Evolutionary conservation across 2,797 vertebrate genomes (phyloP).

Genomic region (Emys orbicularis): DNA sequence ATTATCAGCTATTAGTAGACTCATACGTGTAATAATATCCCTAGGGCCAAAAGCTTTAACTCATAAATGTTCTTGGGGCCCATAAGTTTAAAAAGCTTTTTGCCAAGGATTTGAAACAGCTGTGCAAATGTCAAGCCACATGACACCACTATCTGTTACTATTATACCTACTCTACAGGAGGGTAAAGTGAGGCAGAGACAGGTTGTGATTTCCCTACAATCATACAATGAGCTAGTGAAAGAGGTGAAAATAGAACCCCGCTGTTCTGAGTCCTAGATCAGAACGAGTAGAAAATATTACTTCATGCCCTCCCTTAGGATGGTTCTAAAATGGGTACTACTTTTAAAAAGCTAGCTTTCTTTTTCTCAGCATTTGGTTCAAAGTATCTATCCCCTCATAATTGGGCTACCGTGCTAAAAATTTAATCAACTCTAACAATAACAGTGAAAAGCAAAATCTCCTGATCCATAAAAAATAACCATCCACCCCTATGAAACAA

Average conservation of each 20-base stretch:
- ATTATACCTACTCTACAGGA: neutral
- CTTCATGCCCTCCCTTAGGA: neutral
- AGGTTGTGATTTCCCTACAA: neutral
- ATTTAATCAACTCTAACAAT: neutral
- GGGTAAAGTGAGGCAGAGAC: neutral
- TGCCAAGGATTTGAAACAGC: neutral
- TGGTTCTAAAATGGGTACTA: neutral
- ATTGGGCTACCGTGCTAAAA: neutral
- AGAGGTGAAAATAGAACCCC: neutral
- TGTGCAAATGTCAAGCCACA: neutral
- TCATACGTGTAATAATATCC: conserved; percentile 22
- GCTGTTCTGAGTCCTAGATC: neutral
- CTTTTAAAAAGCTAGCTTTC: neutral
- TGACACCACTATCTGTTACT: neutral
- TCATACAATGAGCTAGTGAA: neutral
- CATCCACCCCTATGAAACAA: neutral
- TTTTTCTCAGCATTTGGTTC: neutral
- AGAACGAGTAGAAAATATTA: neutral
- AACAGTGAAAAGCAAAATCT: conserved; percentile 8
- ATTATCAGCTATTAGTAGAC: neutral
- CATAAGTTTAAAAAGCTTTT: conserved; percentile 31
- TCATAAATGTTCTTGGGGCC: conserved; percentile 7
- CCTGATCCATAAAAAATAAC: conserved; percentile 12
- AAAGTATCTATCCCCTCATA: neutral
- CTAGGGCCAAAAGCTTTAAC: conserved; percentile 15